These are phyloP conservation scores for Amphipyra berbera DNA, from an alignment of 2,888 invertebrate genomes.

Conservation along the genomic window DNA sequence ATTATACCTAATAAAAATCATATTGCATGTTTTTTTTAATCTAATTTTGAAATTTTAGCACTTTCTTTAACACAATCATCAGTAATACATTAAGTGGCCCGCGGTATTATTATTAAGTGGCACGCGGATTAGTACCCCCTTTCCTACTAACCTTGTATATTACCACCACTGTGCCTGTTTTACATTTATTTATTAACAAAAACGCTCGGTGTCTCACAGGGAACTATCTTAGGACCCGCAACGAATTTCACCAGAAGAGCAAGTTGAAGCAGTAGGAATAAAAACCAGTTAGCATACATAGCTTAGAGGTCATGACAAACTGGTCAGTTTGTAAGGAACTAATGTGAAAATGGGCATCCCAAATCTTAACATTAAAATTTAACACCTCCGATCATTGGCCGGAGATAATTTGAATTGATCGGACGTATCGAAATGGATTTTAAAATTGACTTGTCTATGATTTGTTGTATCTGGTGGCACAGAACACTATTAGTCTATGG, in stretches of 20 bases:
- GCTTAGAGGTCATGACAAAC: conserved; percentile 10
- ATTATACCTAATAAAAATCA: no score
- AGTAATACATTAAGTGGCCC: no score
- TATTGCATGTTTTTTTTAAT: no score
- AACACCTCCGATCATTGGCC: conserved; percentile 28
- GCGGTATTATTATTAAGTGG: no score
- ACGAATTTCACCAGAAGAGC: background rate
- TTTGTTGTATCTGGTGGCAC: conserved; percentile 5
- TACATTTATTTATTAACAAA: background rate
- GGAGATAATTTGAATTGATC: conserved; percentile 35
- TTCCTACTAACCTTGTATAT: no score
- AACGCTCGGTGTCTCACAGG: conserved; percentile 3
- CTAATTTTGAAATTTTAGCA: no score
- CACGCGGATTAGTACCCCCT: no score
- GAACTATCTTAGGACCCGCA: conserved; percentile 8
- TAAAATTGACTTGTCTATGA: conserved; percentile 10
- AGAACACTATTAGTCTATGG: conserved; percentile 11
- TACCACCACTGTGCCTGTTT: no score
- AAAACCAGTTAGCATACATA: conserved; percentile 9
- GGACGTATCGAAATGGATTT: conserved; percentile 26
- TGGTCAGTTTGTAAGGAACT: conserved; percentile 13
- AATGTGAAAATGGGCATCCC: conserved; percentile 33
- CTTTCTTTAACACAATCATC: no score
- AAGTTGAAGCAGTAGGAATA: background rate
- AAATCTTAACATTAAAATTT: conserved; percentile 37